Conservation (phyloP, 1,140 invertebrate genomes). For the Tenebrio molitor region DNA sequence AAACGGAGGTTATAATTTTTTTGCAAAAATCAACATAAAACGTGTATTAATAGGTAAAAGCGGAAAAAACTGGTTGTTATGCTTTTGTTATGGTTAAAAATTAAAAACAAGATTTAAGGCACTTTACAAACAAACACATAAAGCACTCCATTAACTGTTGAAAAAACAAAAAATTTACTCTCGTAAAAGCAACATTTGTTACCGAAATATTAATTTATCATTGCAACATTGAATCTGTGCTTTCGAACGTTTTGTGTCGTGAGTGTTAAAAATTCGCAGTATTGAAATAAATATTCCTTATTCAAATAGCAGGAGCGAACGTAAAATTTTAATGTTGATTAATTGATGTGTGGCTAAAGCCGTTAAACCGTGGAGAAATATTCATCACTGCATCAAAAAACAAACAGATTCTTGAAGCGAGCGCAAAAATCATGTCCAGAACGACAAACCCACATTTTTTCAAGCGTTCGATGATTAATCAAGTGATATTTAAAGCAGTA, state of each 20-base stretch:
- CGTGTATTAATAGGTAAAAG: neutral
- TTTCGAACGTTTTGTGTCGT: too few species aligned
- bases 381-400: conserved; percentile 10
- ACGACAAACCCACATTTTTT: neutral
- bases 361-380: conserved; percentile 2
- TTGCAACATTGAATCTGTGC: too few species aligned
- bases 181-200: too few species aligned
- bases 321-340: conserved; percentile 33
- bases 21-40: conserved; percentile 3
- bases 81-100: too few species aligned
- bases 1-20: too few species aligned
- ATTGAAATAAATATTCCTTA: conserved; percentile 28
- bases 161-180: too few species aligned
- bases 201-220: too few species aligned
- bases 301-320: conserved; percentile 15
- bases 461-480: neutral
- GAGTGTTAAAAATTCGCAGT: neutral
- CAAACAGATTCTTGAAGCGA: neutral
- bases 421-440: neutral
- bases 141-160: too few species aligned
- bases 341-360: conserved; percentile 3
- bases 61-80: too few species aligned
- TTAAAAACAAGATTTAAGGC: too few species aligned
- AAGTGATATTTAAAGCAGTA: too few species aligned
- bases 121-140: too few species aligned